Conservation (phyloP, 2,797 vertebrate genomes). For the Etheostoma nigrum region DNA sequence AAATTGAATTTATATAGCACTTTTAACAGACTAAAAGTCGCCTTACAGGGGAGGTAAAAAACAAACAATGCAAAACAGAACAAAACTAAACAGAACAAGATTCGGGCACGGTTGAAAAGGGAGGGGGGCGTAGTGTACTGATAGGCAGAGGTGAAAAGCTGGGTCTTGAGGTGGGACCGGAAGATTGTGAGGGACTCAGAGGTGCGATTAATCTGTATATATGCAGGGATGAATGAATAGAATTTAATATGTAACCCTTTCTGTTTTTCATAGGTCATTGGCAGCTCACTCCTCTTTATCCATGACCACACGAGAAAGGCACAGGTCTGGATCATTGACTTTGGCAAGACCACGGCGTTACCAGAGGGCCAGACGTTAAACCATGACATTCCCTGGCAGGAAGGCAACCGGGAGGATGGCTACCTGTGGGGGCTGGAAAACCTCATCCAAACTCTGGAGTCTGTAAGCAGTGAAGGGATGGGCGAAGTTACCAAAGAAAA, state of each 20-base stretch:
- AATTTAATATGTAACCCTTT: conserved; percentile 10
- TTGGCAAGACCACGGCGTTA: conserved; percentile 94
- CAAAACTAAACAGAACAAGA: too few relatives aligned
- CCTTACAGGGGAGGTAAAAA: too few relatives aligned
- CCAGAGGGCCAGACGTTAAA: conserved; percentile 91
- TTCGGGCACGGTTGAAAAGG: too few relatives aligned
- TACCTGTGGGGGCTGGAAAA: conserved; percentile 97
- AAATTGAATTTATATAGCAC: too few relatives aligned
- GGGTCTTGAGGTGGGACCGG: too few relatives aligned
- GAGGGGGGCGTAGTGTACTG: too few relatives aligned
- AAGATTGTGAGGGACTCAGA: too few relatives aligned
- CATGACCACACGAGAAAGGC: conserved; percentile 92
- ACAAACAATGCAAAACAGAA: too few relatives aligned
- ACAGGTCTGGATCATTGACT: conserved; percentile 98
- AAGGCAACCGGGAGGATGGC: conserved; percentile 97
- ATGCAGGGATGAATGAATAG: background rate
- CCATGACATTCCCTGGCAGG: conserved; percentile 93
- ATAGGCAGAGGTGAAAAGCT: too few relatives aligned
- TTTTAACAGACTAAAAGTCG: too few relatives aligned
- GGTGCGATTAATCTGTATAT: background rate
- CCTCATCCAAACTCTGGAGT: conserved; percentile 86
- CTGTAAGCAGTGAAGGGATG: conserved; percentile 50
- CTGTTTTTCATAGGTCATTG: conserved; percentile 90
- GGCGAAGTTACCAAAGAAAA: conserved; percentile 31
- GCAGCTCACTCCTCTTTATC: conserved; percentile 98